Evolutionary conservation across 1,140 invertebrate genomes (phyloP).

Genomic region (Venustaconcha ellipsiformis): DNA sequence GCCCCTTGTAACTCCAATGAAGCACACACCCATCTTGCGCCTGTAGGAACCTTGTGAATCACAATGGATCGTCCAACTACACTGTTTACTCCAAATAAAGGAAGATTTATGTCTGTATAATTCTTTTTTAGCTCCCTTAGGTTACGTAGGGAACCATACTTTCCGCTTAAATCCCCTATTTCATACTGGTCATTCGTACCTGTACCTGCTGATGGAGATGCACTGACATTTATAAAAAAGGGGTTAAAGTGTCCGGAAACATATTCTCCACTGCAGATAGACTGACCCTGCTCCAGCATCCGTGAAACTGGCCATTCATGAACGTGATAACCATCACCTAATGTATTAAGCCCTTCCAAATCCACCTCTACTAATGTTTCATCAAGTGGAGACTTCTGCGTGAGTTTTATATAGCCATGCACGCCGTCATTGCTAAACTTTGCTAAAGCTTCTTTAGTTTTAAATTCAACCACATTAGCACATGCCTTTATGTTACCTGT

Average conservation of each 20-base stretch:
- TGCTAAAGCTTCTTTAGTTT: constrained; percentile 71
- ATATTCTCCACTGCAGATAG: constrained; percentile 83
- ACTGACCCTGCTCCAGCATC: constrained; percentile 77
- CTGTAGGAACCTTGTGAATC: constrained; percentile 76
- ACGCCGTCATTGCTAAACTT: constrained; percentile 85
- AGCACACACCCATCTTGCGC: constrained; percentile 72
- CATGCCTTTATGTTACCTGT: constrained; percentile 70
- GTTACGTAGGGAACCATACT: constrained; percentile 77
- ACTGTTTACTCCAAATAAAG: constrained; percentile 84
- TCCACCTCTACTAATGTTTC: constrained; percentile 85
- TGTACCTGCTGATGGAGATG: constrained; percentile 69
- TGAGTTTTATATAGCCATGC: constrained; percentile 82
- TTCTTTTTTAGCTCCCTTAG: constrained; percentile 72
- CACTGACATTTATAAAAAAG: constrained; percentile 61
- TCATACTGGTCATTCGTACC: constrained; percentile 76
- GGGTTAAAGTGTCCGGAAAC: constrained; percentile 77
- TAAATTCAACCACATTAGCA: constrained; percentile 78
- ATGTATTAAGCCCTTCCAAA: constrained; percentile 73
- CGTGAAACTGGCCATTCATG: constrained; percentile 71
- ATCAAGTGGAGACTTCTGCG: constrained; percentile 86
- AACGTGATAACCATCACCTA: constrained; percentile 71
- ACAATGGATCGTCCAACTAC: constrained; percentile 87
- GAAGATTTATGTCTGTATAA: constrained; percentile 88
- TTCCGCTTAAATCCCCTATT: constrained; percentile 92
- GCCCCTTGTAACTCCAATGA: constrained; percentile 63